Evolutionary conservation across 2,113 vertebrate genomes (phyloP).

Genomic region (Cyanoramphus novaezelandiae): DNA sequence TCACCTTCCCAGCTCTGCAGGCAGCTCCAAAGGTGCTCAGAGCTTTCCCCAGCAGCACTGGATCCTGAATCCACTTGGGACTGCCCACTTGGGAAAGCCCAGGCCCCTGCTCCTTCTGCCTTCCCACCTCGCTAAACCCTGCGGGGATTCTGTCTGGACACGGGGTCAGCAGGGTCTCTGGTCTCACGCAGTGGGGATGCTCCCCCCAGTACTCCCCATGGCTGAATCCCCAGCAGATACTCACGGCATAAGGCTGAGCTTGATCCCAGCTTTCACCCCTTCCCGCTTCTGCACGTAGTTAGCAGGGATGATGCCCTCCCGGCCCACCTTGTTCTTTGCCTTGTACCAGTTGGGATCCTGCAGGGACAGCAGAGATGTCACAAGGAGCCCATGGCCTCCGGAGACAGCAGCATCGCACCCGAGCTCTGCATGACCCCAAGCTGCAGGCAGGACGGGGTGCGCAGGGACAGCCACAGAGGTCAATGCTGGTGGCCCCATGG

Average conservation of each 20-base stretch:
- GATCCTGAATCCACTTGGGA: not conserved
- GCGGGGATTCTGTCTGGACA: not conserved
- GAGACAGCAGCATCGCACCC: not conserved
- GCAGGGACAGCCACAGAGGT: not conserved
- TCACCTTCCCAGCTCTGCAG: not conserved
- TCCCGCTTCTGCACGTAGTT: constrained; percentile 97
- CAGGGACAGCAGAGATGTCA: not conserved
- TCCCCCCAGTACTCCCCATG: fast-evolving
- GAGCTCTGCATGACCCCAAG: fast-evolving
- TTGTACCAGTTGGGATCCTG: constrained; percentile 99
- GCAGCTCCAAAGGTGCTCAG: not conserved
- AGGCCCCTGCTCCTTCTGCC: not conserved
- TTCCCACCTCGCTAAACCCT: fast-evolving
- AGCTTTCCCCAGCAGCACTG: not conserved
- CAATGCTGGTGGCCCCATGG: fast-evolving
- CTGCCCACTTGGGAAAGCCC: not conserved
- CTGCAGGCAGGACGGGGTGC: not conserved
- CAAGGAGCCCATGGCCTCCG: fast-evolving
- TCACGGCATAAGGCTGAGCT: constrained; percentile 99
- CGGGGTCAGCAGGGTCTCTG: fast-evolving
- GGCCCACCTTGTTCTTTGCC: constrained; percentile 90
- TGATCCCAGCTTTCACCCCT: constrained; percentile 88
- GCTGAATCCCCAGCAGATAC: constrained; percentile 38
- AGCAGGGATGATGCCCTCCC: constrained; percentile 92
- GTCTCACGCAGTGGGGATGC: not conserved